Evolutionary conservation across 2,888 invertebrate species (phyloP).

Genomic region (Drepana falcataria): DNA sequence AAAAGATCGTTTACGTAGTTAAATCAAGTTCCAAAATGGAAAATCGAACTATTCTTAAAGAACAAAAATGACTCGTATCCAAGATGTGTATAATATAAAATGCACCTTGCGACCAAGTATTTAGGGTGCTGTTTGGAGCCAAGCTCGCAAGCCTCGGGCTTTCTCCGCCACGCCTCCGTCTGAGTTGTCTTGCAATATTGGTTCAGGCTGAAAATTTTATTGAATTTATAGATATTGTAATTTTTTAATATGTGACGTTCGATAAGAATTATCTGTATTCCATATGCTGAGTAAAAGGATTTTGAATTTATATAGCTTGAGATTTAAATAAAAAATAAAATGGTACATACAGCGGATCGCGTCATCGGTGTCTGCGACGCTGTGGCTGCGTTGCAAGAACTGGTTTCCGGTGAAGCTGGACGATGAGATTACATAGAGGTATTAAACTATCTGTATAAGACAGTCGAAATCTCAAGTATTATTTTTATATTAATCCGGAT

Average conservation of each 20-base stretch:
- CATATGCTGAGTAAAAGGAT: too few species aligned
- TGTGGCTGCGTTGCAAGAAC: conserved; percentile 61
- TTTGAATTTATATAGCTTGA: too few species aligned
- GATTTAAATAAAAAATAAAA: too few species aligned
- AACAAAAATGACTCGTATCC: too few species aligned
- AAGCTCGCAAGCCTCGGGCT: conserved; percentile 62
- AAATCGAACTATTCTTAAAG: background rate
- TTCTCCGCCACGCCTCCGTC: conserved; percentile 59
- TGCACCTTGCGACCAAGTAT: background rate
- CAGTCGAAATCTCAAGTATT: too few species aligned
- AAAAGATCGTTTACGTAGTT: too few species aligned
- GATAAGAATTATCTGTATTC: too few species aligned
- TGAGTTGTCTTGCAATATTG: conserved; percentile 50
- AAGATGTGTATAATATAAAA: background rate
- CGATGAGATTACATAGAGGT: background rate
- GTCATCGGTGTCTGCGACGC: conserved; percentile 64
- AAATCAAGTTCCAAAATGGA: too few species aligned
- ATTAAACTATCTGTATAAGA: too few species aligned
- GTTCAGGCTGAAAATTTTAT: conserved; percentile 48
- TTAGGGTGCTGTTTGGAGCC: conserved; percentile 67
- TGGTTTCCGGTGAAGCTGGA: conserved; percentile 67
- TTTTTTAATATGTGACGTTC: too few species aligned
- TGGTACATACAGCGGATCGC: conserved; percentile 59
- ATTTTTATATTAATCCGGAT: too few species aligned
- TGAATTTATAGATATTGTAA: too few species aligned